Percentiles rank a stretch among this genome's conserved stretches.
phyloP scores from a whole-genome alignment of 37 sponge, comb jelly and placozoan species.

The Hexactinellida sp. region DNA sequence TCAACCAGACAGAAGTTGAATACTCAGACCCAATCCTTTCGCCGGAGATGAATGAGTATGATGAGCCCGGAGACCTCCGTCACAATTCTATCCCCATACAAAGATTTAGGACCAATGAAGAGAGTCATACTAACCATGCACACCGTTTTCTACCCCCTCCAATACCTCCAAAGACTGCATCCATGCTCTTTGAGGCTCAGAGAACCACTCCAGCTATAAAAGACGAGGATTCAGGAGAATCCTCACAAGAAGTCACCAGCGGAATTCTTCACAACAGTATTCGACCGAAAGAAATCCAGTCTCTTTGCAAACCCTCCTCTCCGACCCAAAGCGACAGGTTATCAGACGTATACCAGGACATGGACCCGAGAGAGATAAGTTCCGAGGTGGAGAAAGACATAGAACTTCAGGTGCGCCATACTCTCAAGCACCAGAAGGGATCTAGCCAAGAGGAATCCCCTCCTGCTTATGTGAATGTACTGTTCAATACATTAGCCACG shows the following conservation, averaged over 20 bases:
- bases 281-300: not conserved
- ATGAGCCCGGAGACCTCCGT: not conserved
- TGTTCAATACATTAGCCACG: not conserved
- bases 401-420: conserved; percentile 8
- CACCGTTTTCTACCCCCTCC: not conserved
- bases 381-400: not conserved
- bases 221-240: not conserved
- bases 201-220: not conserved
- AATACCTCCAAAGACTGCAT: not conserved
- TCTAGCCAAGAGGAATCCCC: not conserved
- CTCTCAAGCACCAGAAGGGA: not conserved
- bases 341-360: not conserved
- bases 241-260: not conserved
- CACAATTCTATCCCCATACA: not conserved
- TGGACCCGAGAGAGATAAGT: not conserved
- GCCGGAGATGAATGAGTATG: not conserved
- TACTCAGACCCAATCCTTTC: not conserved
- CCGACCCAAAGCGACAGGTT: not conserved
- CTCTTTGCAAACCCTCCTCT: not conserved
- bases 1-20: not conserved
- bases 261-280: not conserved
- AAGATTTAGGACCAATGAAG: not conserved
- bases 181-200: not conserved
- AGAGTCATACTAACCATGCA: not conserved
- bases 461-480: not conserved